Evolutionary conservation across 2,888 invertebrate genomes (phyloP), one percentile per base, ranked within the genome.

Genomic region (Anoplius nigerrimus): DNA sequence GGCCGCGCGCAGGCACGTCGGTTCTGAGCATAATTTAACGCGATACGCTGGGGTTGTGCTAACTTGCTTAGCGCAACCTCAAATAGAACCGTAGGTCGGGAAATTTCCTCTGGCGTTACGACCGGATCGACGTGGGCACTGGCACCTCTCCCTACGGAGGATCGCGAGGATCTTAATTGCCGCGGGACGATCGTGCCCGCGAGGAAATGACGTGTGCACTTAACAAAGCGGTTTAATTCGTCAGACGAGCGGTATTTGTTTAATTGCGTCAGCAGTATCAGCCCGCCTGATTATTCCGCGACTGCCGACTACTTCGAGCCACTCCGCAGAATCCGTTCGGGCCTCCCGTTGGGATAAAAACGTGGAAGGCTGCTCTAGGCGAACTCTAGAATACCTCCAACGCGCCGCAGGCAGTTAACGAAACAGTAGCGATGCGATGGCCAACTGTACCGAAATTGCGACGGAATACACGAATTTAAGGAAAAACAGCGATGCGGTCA

Each of bases 21-120:
- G 84, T 85, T 86, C 84, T 86, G 85, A 88, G 88, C 87, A 88
- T 88, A 88, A 88, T 88, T 88, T 87, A 88, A 88, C 87, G 83
- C 84, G 88, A 88, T 88, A 87, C 87, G 85, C 82, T 84, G 85
- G 86, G 88, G 87, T 88, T 84, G 85, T 86, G 86, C 87, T 88
- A 88, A 88, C 86, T 87, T 87, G 87, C 86, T 88, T 88, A 88
- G 85, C 84, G 84, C 81, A 86, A 88, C 88, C 88, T 88, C 88
- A 88, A 87, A 80, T 80, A 80, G 80, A 80, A 83, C 76, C 86
- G 86, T 87, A 88, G 87, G 87, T 84, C 82, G 87, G 87, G 88
- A 87, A 88, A 88, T 88, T 88, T 87, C 87, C 85, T 86, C 83
- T 82, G 82, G 82, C 82, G 85, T 79, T 77, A 58, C 69, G 83